Evolutionary conservation across 1,140 invertebrate genomes (phyloP).

Genomic region (Leptinotarsa lineolata): DNA sequence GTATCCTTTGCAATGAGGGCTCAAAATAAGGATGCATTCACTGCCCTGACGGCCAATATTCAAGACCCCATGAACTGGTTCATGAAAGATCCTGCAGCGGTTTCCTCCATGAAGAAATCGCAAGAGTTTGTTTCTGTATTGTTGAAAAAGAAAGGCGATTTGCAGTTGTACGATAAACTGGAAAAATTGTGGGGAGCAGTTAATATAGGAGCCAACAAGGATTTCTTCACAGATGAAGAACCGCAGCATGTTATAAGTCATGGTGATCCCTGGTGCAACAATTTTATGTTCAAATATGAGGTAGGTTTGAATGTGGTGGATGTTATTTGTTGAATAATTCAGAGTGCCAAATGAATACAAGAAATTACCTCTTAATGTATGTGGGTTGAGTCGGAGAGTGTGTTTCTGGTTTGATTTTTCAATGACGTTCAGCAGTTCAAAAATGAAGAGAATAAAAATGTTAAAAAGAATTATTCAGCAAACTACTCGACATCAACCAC

Average conservation of each 20-base stretch:
- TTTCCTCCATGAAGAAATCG: slow-evolving; percentile 14
- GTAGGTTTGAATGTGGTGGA: slow-evolving; percentile 16
- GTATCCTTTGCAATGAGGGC: slow-evolving; percentile 58
- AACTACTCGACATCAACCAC: no score
- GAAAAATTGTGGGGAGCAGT: slow-evolving; percentile 23
- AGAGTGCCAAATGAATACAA: no score
- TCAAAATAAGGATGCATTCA: slow-evolving; percentile 49
- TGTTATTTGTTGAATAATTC: no score
- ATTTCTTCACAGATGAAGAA: slow-evolving; percentile 32
- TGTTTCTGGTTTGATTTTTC: no score
- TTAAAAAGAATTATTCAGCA: no score
- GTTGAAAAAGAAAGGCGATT: slow-evolving; percentile 31
- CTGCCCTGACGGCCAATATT: slow-evolving; percentile 22
- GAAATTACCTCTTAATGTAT: no score
- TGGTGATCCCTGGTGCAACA: slow-evolving; percentile 48
- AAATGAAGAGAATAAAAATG: no score
- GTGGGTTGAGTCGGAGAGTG: no score
- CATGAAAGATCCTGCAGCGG: slow-evolving; percentile 7
- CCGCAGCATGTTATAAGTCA: slow-evolving; percentile 35
- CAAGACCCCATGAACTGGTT: slow-evolving; percentile 31
- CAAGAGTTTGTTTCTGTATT: slow-evolving; percentile 15
- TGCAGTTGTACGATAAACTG: slow-evolving; percentile 26
- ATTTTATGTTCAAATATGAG: slow-evolving; percentile 42
- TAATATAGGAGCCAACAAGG: slow-evolving; percentile 20
- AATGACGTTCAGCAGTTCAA: no score